phyloP scores from a whole-genome alignment of 2,888 invertebrate genomes.

The Clitarchus hookeri region DNA sequence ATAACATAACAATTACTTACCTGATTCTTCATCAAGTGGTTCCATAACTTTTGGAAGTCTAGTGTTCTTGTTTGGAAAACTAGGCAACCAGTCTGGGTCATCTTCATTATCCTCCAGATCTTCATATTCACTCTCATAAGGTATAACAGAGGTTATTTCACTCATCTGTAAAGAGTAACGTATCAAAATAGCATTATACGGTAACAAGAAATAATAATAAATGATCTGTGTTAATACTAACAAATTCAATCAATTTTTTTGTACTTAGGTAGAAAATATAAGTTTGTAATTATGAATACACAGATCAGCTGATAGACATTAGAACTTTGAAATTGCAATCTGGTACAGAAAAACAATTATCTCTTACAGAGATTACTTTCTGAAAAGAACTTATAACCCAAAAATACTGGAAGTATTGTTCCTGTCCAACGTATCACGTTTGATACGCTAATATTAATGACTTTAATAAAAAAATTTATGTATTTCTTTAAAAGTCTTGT shows the following conservation, averaged over 20 bases:
- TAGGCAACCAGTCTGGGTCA: constrained; percentile 1
- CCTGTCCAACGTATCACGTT: not conserved
- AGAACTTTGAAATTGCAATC: not conserved
- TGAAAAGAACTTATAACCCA: not conserved
- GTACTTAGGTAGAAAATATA: too few relatives aligned
- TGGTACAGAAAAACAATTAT: not conserved
- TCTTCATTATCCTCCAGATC: not conserved
- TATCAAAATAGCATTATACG: not conserved
- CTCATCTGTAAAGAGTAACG: not conserved
- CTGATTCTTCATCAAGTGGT: not conserved
- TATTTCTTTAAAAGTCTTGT: not conserved
- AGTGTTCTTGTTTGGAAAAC: not conserved
- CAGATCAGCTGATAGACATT: not conserved
- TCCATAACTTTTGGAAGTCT: not conserved
- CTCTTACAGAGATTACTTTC: not conserved
- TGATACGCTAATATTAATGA: not conserved
- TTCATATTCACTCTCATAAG: not conserved
- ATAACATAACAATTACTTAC: too few relatives aligned
- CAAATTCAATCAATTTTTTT: not conserved
- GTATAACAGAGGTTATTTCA: not conserved
- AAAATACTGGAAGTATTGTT: not conserved
- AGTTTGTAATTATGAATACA: not conserved
- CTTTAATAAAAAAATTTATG: not conserved
- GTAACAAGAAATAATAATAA: not conserved
- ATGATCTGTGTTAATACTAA: not conserved